Evolutionary conservation across 1,140 invertebrate genomes (phyloP).

Genomic region (Drosophila trapezifrons): DNA sequence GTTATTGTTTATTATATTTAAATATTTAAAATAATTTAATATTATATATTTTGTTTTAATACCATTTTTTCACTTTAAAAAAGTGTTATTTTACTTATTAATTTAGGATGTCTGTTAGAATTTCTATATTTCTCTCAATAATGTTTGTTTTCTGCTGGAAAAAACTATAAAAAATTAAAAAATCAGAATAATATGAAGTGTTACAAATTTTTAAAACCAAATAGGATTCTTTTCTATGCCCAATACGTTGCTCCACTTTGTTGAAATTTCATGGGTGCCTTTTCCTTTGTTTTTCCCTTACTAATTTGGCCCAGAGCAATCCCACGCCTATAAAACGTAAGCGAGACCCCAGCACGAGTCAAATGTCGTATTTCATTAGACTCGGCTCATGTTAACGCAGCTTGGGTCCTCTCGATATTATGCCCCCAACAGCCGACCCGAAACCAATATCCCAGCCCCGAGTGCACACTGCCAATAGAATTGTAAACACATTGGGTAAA

Average conservation of each 20-base stretch:
- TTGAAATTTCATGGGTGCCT: conserved; percentile 18
- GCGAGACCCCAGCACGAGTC: conserved; percentile 69
- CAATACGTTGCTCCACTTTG: conserved; percentile 12
- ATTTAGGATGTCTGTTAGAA: too few species aligned
- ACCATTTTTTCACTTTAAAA: too few species aligned
- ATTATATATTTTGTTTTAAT: too few species aligned
- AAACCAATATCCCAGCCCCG: conserved; percentile 26
- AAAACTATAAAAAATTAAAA: too few species aligned
- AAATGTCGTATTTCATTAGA: conserved; percentile 82
- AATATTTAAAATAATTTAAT: too few species aligned
- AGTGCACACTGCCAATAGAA: conserved; percentile 67
- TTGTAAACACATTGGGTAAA: conserved; percentile 69
- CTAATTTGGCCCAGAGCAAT: conserved; percentile 66
- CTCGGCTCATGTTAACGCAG: conserved; percentile 68
- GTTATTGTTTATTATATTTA: too few species aligned
- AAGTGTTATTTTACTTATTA: too few species aligned
- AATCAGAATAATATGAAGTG: too few species aligned
- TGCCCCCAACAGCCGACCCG: conserved; percentile 14
- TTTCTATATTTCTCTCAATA: too few species aligned
- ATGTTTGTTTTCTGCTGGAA: too few species aligned
- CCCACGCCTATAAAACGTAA: conserved; percentile 75
- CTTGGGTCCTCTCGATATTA: conserved; percentile 25
- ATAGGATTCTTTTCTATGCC: too few species aligned
- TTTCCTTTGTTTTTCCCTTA: conserved; percentile 31
- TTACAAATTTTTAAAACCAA: too few species aligned